Percentiles rank a stretch among this genome's conserved stretches.
phyloP scores from a whole-genome alignment of 2,113 vertebrate species.

The Furnarius figulus region DNA sequence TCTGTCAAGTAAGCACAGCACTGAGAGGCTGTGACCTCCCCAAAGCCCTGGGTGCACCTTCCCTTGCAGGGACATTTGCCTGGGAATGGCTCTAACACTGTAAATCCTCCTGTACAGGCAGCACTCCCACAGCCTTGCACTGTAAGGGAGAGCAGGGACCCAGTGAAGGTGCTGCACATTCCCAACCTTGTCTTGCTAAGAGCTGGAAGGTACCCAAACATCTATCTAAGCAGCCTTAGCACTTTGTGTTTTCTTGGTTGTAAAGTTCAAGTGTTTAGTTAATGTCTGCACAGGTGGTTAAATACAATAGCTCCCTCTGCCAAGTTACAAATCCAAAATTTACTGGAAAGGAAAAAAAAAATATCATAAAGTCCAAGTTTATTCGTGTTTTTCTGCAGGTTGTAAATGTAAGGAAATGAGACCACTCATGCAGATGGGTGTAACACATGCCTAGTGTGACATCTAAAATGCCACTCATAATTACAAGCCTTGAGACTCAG shows the following conservation, averaged over 20 bases:
- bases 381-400: conserved; percentile 11
- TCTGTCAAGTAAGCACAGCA: background rate
- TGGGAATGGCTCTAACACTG: background rate
- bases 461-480: background rate
- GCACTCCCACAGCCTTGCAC: background rate
- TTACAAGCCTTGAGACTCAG: background rate
- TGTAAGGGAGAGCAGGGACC: background rate
- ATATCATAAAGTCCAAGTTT: background rate
- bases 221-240: conserved; percentile 8
- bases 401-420: conserved; percentile 62
- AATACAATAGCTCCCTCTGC: conserved; percentile 17
- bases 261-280: conserved; percentile 50
- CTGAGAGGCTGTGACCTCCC: conserved; percentile 11
- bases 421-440: conserved; percentile 13
- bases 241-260: conserved; percentile 19
- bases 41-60: background rate
- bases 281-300: conserved; percentile 37
- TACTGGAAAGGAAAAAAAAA: conserved; percentile 22
- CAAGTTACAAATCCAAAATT: conserved; percentile 32
- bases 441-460: background rate
- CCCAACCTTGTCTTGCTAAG: background rate
- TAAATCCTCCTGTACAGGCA: background rate
- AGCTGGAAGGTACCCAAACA: conserved; percentile 38
- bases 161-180: background rate
- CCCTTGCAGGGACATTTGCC: background rate